Base-by-base conservation (phyloP, 2,888 invertebrate genomes). In the Andrena bicolor region DNA sequence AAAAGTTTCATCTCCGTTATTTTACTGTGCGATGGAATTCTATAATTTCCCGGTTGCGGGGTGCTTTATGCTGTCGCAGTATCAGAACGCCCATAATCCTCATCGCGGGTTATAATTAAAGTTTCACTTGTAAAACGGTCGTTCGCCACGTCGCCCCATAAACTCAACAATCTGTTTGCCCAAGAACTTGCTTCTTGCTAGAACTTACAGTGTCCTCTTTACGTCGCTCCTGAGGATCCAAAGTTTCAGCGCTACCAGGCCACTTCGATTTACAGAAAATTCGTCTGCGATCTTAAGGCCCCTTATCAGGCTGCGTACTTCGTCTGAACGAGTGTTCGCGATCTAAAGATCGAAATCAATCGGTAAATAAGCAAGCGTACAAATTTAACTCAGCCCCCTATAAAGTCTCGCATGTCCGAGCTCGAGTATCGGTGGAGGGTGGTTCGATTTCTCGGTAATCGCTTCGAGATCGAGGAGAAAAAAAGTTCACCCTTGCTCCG, bases 401-500 rank as follows among this genome's bases (percentile, higher is more conserved):
- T 56, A 41, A 73, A 65, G 28, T 41, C 35, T 32, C 41, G 8
- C n/a, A 2, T 48, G 23, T 41, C 26, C 58, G 41, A 23, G 10
- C n/a, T 41, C 16, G 41, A 28, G 30, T 8, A 20, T 49, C 10
- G 23, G 23, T 13, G 1, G 48, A 23, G n/a, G 32, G 26, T 41
- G 23, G 23, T 23, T 49, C 13, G 53, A 30, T 32, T n/a, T 8
- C 13, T 16, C 26, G 53, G 28, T 53, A 41, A 65, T 73, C 65
- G 65, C 16, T 20, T 10, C n/a, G 49, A 28, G 2, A 63, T 32
- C 20, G 23, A 23, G n/a, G 10, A 66, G 20, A 66, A 66, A 65
- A 28, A 56, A 65, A 65, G 66, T 58, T 65, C 35, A 26, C 35
- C 56, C 28, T 3, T 30, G 26, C 35, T 20, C 2, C 60, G 60